These are phyloP conservation scores for Morinoia aosen DNA, from an alignment of 2,888 invertebrate species.

Conservation along the genomic window DNA sequence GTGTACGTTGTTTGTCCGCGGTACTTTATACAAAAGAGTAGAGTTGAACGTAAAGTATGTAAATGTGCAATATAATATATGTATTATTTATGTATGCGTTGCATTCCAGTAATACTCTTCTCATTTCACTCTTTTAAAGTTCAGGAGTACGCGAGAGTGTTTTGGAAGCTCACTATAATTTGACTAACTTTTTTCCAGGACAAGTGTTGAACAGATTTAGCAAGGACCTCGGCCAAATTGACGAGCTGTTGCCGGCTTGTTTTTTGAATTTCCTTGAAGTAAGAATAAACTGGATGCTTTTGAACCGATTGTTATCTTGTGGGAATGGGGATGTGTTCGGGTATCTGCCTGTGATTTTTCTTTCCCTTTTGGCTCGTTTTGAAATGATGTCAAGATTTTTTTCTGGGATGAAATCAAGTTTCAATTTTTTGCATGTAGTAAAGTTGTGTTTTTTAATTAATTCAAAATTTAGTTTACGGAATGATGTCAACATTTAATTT, in stretches of 20 bases:
- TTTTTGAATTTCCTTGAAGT: slow-evolving; percentile 53
- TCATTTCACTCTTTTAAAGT: background rate
- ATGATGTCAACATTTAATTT: too few species aligned
- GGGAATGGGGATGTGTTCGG: background rate
- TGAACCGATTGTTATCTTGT: background rate
- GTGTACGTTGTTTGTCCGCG: too few species aligned
- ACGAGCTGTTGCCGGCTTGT: slow-evolving; percentile 76
- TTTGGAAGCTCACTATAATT: background rate
- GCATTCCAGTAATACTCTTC: background rate
- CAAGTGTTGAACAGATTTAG: slow-evolving; percentile 88
- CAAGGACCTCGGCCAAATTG: slow-evolving; percentile 86
- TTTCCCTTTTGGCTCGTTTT: background rate
- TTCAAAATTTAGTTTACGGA: too few species aligned
- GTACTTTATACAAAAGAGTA: too few species aligned
- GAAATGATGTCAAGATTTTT: too few species aligned
- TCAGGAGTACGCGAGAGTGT: background rate
- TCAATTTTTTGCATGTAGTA: too few species aligned
- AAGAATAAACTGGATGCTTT: background rate
- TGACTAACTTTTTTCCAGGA: slow-evolving; percentile 73
- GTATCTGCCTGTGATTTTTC: background rate
- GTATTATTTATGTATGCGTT: too few species aligned
- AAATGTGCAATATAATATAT: background rate
- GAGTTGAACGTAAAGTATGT: background rate
- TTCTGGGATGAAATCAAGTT: too few species aligned
- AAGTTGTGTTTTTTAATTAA: too few species aligned